Evolutionary conservation across 2,888 invertebrate genomes (phyloP).

Genomic region (Noctua janthina): DNA sequence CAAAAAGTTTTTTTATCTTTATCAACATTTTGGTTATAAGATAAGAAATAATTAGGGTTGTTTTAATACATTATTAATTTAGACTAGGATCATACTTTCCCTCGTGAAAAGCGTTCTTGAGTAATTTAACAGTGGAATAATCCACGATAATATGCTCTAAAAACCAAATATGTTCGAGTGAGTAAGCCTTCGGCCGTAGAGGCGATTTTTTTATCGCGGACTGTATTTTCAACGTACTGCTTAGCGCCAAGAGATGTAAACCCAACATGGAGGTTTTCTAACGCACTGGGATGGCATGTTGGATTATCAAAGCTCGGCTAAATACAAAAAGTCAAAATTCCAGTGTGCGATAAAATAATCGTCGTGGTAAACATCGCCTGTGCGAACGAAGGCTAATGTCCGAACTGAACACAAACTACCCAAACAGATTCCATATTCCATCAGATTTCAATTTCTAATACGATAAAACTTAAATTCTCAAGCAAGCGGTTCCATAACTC

Average conservation of each 20-base stretch:
- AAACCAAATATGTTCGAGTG: not conserved
- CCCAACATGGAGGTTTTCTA: not conserved
- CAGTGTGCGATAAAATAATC: not conserved
- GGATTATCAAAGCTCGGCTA: not conserved
- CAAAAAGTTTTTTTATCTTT: constrained; percentile 14
- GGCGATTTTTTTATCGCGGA: not conserved
- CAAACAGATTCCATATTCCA: not conserved
- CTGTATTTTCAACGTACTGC: not conserved
- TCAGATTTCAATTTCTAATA: not conserved
- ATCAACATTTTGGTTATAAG: not conserved
- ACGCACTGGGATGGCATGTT: not conserved
- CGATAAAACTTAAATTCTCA: not conserved
- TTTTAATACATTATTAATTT: not conserved
- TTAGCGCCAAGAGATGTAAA: not conserved
- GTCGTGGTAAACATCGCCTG: too few species aligned
- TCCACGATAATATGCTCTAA: not conserved
- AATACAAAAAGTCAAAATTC: not conserved
- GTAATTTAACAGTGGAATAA: not conserved
- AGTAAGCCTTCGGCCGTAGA: not conserved
- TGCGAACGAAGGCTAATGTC: not conserved
- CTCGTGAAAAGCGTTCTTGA: not conserved
- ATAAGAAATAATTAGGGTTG: constrained; percentile 11
- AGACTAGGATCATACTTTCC: not conserved
- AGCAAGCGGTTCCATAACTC: constrained; percentile 61
- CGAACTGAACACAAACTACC: not conserved